phyloP scores from a whole-genome alignment of 2,888 invertebrate genomes.

The Matsumyia berberina region DNA sequence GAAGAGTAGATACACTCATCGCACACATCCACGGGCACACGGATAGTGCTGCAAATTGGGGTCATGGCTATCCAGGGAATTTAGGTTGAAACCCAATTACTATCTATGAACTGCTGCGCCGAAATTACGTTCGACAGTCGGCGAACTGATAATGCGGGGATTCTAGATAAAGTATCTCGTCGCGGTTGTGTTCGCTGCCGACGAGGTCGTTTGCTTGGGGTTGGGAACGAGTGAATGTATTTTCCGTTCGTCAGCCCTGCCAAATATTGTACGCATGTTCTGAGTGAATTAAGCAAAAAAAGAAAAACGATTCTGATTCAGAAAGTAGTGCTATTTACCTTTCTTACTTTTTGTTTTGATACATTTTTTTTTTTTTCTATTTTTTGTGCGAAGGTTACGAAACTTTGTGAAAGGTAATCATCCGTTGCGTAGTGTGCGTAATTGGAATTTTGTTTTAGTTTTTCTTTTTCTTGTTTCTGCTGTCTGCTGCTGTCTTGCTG shows the following conservation, averaged over 20 bases:
- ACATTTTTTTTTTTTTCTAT: neutral
- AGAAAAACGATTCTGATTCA: constrained; percentile 22
- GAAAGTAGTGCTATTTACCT: constrained; percentile 49
- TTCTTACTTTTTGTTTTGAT: constrained; percentile 45
- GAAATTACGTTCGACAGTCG: constrained; percentile 31
- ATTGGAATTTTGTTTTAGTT: neutral
- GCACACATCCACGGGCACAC: constrained; percentile 18
- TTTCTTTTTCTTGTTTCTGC: too few relatives aligned
- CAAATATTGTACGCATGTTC: neutral
- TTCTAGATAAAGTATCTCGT: constrained; percentile 36
- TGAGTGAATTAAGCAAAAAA: neutral
- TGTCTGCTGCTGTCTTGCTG: neutral
- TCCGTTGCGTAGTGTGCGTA: constrained; percentile 29
- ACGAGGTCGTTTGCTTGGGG: neutral
- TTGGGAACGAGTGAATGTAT: neutral
- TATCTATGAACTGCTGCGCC: constrained; percentile 46
- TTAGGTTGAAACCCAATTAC: constrained; percentile 68
- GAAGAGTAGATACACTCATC: constrained; percentile 36
- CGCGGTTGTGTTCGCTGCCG: neutral
- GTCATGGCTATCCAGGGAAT: constrained; percentile 66
- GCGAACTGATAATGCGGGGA: constrained; percentile 45
- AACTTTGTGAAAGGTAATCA: constrained; percentile 44
- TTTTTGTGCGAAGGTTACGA: neutral
- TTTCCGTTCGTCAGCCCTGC: neutral
- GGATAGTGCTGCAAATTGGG: constrained; percentile 54